A percentile compares a stretch with the other conserved stretches of the same genome.
These are phyloP conservation scores for Caerostris darwini DNA, from an alignment of 1,140 invertebrate species.

Conservation along the genomic window DNA sequence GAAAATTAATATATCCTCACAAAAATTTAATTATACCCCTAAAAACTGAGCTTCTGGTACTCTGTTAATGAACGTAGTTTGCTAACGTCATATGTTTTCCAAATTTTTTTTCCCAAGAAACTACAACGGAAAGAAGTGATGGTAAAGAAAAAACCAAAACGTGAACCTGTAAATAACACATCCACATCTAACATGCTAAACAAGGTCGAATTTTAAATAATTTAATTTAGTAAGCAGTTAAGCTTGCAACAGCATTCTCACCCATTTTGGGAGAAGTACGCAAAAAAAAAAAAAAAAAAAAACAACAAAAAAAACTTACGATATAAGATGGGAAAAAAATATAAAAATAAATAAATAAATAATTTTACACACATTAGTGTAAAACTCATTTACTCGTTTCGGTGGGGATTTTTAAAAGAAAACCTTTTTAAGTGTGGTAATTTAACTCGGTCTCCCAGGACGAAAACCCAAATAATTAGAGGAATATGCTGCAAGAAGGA, in stretches of 20 bases:
- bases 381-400: slow-evolving; percentile 41
- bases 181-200: slow-evolving; percentile 24
- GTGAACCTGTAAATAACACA: slow-evolving; percentile 35
- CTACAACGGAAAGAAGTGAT: background rate
- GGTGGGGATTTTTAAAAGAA: slow-evolving; percentile 24
- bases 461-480: slow-evolving; percentile 9
- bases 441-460: slow-evolving; percentile 31
- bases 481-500: background rate
- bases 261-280: background rate
- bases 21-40: slow-evolving; percentile 44
- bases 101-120: background rate
- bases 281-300: background rate
- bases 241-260: background rate
- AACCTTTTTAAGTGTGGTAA: slow-evolving; percentile 45
- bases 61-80: slow-evolving; percentile 18
- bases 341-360: no score
- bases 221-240: slow-evolving; percentile 59
- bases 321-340: no score
- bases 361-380: background rate
- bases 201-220: slow-evolving; percentile 59
- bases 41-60: background rate
- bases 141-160: background rate
- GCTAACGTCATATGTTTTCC: slow-evolving; percentile 32
- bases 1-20: slow-evolving; percentile 6
- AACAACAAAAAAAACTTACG: background rate